Evolutionary conservation across 2,797 vertebrate species (phyloP).

Genomic region (Botia almorhae): DNA sequence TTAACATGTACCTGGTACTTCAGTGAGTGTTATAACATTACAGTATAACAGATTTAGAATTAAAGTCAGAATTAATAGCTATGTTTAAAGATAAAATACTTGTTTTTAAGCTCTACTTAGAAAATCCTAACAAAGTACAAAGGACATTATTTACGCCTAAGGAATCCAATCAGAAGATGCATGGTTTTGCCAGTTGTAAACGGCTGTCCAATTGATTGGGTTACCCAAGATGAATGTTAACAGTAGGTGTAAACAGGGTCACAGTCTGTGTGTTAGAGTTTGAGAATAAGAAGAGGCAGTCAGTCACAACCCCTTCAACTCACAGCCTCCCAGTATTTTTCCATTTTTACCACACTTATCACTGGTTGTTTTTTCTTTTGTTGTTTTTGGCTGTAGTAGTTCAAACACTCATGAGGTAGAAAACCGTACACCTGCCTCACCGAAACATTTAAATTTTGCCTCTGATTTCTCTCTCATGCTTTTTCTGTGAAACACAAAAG

Average conservation of each 20-base stretch:
- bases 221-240: not conserved
- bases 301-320: not conserved
- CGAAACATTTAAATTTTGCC: no score
- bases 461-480: not conserved
- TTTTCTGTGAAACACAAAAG: not conserved
- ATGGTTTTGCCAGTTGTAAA: not conserved
- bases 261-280: not conserved
- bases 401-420: not conserved
- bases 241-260: not conserved
- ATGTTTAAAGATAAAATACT: no score
- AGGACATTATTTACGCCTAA: no score
- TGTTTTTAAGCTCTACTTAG: no score
- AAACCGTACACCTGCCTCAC: not conserved
- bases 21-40: no score
- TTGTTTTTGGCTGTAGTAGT: slow-evolving; percentile 8
- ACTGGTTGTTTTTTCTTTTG: slow-evolving; percentile 10
- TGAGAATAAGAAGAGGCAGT: not conserved
- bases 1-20: no score
- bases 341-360: slow-evolving; percentile 8
- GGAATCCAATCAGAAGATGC: not conserved
- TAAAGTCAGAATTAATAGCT: no score
- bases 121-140: no score
- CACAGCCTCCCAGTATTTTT: not conserved
- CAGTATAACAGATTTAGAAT: no score
- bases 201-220: not conserved